Percentiles rank a stretch among this genome's conserved stretches.
Conservation (phyloP, 2,888 invertebrate genomes). For the Drosophila conformis region DNA sequence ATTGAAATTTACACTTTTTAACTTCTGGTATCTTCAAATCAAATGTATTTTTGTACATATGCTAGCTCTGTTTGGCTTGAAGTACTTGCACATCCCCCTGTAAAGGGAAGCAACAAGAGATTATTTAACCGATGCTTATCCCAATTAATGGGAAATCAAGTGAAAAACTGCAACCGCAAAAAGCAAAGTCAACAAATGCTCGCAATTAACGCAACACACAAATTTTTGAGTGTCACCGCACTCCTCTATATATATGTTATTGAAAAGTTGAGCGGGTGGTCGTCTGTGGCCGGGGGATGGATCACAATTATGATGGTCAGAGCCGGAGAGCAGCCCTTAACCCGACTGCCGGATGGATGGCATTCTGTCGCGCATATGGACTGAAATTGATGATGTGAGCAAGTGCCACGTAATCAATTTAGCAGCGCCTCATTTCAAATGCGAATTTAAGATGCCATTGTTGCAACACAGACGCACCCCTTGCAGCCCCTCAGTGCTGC, state of each 20-base stretch:
- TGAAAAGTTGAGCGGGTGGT: conserved; percentile 9
- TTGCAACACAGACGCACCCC: conserved; percentile 39
- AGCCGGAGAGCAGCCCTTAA: conserved; percentile 30
- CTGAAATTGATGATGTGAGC: conserved; percentile 77
- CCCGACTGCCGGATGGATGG: conserved; percentile 44
- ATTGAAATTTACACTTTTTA: not conserved
- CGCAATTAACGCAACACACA: conserved; percentile 68
- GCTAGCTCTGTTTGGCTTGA: not conserved
- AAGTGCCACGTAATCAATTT: conserved; percentile 80
- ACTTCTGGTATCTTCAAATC: not conserved
- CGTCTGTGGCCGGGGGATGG: not conserved
- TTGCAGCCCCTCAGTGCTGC: conserved; percentile 4
- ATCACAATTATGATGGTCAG: conserved; percentile 28
- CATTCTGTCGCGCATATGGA: conserved; percentile 66
- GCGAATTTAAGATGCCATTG: conserved; percentile 79
- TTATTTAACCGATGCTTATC: conserved; percentile 57
- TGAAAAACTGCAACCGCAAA: conserved; percentile 49
- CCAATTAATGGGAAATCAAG: conserved; percentile 63
- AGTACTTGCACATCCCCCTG: not conserved
- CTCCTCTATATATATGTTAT: conserved; percentile 2
- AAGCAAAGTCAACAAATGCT: conserved; percentile 70
- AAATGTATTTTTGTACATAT: conserved; percentile 1
- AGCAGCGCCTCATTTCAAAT: conserved; percentile 68
- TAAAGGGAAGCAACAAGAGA: conserved; percentile 6
- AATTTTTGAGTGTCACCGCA: conserved; percentile 69